A percentile compares a stretch with the other conserved stretches of the same genome.
phyloP scores from a whole-genome alignment of 2,797 vertebrate genomes.

The Sebastiscus albofasciatus region DNA sequence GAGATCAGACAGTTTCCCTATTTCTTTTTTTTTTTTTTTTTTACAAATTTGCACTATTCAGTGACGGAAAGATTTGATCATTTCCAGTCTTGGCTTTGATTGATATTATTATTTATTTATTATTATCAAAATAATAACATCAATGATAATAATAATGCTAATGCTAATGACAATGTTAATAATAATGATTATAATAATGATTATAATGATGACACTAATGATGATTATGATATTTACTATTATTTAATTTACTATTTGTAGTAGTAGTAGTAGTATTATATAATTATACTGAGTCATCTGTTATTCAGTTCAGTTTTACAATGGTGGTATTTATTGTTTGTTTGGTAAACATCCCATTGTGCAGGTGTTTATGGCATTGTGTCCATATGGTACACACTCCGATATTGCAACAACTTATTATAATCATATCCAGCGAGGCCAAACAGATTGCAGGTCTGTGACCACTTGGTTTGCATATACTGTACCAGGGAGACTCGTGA shows the following conservation, averaged over 20 bases:
- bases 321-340: not conserved
- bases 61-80: not conserved
- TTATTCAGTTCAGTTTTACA: too few relatives aligned
- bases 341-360: not conserved
- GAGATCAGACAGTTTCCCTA: not conserved
- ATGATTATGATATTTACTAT: too few relatives aligned
- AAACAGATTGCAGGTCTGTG: conserved; percentile 32
- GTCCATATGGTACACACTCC: not conserved
- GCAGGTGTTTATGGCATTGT: not conserved
- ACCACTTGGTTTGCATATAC: conserved; percentile 55
- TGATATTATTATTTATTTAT: not conserved
- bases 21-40: not conserved
- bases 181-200: too few relatives aligned
- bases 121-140: not conserved
- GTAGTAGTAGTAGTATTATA: too few relatives aligned
- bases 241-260: too few relatives aligned
- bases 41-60: not conserved
- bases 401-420: conserved; percentile 17
- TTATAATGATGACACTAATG: too few relatives aligned
- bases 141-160: not conserved
- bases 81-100: not conserved
- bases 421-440: conserved; percentile 26
- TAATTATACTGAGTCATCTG: too few relatives aligned
- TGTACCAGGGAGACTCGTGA: conserved; percentile 39
- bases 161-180: too few relatives aligned